phyloP scores from a whole-genome alignment of 2,797 vertebrate genomes.

The Siniperca obscura region DNA sequence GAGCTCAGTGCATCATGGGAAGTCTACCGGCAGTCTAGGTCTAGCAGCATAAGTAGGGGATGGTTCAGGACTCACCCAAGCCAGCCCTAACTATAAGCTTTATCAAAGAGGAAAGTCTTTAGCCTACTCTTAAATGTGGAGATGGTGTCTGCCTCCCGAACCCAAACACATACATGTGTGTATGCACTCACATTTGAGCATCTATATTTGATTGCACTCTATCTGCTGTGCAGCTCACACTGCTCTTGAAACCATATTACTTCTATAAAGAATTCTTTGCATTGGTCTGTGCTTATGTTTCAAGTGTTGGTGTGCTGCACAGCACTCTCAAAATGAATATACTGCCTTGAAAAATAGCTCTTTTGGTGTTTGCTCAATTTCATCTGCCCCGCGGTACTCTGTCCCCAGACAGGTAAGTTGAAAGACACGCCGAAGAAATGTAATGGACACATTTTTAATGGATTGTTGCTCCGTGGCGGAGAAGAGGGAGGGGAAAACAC shows the following conservation, averaged over 20 bases:
- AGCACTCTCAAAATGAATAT: constrained; percentile 38
- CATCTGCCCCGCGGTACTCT: constrained; percentile 54
- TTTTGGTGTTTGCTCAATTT: constrained; percentile 73
- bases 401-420: constrained; percentile 59
- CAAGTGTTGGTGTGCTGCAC: neutral
- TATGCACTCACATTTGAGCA: neutral
- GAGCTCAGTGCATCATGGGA: no score
- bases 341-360: constrained; percentile 57
- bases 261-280: constrained; percentile 14
- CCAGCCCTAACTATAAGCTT: no score
- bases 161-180: neutral
- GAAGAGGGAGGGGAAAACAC: constrained; percentile 46
- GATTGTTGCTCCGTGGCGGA: constrained; percentile 55
- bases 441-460: constrained; percentile 72
- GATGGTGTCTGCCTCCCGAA: no score
- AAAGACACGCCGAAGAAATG: constrained; percentile 58
- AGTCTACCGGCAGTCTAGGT: no score
- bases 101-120: no score
- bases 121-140: no score
- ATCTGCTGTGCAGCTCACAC: neutral
- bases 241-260: neutral
- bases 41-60: no score
- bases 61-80: no score
- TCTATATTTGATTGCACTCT: neutral
- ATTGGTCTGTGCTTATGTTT: constrained; percentile 4